Base-by-base conservation (phyloP, 1,140 invertebrate species). In the Eupristina koningsbergeri region DNA sequence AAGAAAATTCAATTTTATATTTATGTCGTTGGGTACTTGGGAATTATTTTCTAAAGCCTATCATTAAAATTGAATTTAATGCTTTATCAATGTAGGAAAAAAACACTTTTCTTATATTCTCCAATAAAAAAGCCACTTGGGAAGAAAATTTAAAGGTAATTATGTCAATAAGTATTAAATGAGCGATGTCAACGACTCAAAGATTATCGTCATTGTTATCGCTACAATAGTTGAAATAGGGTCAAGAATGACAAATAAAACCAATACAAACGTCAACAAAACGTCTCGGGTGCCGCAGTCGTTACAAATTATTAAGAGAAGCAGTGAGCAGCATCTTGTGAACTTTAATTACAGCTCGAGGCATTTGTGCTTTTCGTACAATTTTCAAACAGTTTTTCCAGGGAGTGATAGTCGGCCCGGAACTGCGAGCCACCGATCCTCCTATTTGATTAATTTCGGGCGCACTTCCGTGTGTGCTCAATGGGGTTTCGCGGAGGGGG, bases 171-270 rank as follows among this genome's bases (percentile, higher is more conserved):
- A 31, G 19, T 81, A 81, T n/a, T 63, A 58, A 47, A 29, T n/a
- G 47, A 73, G 15, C 19, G 78, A 80, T 53, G 50, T 31, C 22
- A 58, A 50, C 81, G 45, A 78, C 78, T 78, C 78, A 45, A 45
- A 75, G 53, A 75, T 81, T 81, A 29, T 41, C 80, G 36, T 22
- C 34, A 83, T 77, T 83, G 81, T 77, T 83, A 77, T 29, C 45
- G 74, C 74, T 83, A 77, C 74, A 76, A 69, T 77, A 41, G 34
- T 50, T 58, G 15, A 73, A 82, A 69, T 67, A 83, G 58, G 74
- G 81, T 58, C 81, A 73, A 50, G n/a, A 31, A 45, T 39, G 69
- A 61, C 36, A 29, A 29, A 81, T 34, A 76, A 75, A 76, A 76
- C 29, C 9, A 17, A 36, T 71, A 75, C 41, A 39, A 81, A 75